These are phyloP conservation scores for Hyposoter didymator DNA, from an alignment of 2,888 invertebrate genomes.

Conservation along the genomic window DNA sequence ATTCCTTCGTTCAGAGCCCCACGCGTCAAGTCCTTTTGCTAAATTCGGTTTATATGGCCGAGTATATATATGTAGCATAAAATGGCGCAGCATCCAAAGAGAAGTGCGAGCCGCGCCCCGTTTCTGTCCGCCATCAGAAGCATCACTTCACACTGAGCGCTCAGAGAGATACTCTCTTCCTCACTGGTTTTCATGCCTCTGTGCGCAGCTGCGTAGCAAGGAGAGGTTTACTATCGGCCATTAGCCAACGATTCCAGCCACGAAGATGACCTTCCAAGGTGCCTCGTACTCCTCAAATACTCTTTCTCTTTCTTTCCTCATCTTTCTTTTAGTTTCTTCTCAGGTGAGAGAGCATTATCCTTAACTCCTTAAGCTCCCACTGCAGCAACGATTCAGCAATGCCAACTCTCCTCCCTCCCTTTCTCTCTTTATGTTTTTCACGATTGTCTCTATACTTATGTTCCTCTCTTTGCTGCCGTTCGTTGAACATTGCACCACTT, in stretches of 20 bases:
- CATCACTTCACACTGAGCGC: slow-evolving; percentile 57
- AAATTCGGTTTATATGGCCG: background rate
- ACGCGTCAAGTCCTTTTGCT: slow-evolving; percentile 6
- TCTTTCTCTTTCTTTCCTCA: slow-evolving; percentile 25
- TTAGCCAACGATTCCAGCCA: slow-evolving; percentile 81
- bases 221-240: slow-evolving; percentile 74
- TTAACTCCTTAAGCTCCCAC: slow-evolving; percentile 30
- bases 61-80: slow-evolving; percentile 12
- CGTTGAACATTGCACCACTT: slow-evolving; percentile 17
- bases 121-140: slow-evolving; percentile 63
- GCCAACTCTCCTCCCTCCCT: slow-evolving; percentile 32
- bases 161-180: slow-evolving; percentile 39
- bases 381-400: slow-evolving; percentile 58
- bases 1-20: background rate
- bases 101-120: slow-evolving; percentile 61
- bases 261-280: slow-evolving; percentile 77
- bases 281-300: slow-evolving; percentile 57
- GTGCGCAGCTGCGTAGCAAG: slow-evolving; percentile 52
- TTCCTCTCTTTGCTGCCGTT: slow-evolving; percentile 26
- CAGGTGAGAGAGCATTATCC: slow-evolving; percentile 58
- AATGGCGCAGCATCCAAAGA: slow-evolving; percentile 41
- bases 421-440: slow-evolving; percentile 12
- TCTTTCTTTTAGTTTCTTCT: slow-evolving; percentile 13
- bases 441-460: slow-evolving; percentile 1
- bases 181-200: slow-evolving; percentile 44